Conservation (phyloP, 2,113 vertebrate genomes). For the Mellivora capensis region DNA sequence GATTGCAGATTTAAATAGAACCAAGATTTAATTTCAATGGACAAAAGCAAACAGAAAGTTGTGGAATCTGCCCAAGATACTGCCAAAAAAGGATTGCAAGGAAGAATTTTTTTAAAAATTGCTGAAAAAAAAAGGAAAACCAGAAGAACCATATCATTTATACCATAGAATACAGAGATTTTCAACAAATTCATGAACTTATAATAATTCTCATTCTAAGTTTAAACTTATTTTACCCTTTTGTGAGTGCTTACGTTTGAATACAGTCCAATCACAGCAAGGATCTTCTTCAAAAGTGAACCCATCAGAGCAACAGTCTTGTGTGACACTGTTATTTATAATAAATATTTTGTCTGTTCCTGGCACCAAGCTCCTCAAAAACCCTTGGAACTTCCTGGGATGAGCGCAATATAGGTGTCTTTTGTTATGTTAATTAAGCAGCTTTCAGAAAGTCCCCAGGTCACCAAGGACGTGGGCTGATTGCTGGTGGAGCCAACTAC, state of each 20-base stretch:
- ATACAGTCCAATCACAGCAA: neutral
- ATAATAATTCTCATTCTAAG: neutral
- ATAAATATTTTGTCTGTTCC: neutral
- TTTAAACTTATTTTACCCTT: slow-evolving; percentile 16
- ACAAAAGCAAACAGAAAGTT: neutral
- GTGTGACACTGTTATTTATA: neutral
- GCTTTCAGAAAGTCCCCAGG: neutral
- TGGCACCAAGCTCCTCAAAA: neutral
- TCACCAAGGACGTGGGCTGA: neutral
- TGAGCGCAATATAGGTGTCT: neutral
- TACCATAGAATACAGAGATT: neutral
- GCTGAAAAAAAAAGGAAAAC: neutral
- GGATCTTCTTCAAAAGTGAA: neutral
- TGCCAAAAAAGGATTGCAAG: neutral
- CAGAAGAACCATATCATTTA: neutral
- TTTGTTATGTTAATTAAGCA: neutral
- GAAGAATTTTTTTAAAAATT: neutral
- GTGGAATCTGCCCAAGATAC: neutral
- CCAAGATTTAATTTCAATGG: neutral
- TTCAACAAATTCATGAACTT: neutral
- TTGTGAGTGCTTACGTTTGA: neutral
- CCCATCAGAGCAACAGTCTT: neutral
- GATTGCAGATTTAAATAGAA: neutral
- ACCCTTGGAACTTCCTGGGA: neutral
- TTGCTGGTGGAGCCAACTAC: neutral